Evolutionary conservation across 64 coral and sea anemone species (phyloP), one percentile per base, ranked within the genome.

Genomic region (Catalaphyllia jardinei): DNA sequence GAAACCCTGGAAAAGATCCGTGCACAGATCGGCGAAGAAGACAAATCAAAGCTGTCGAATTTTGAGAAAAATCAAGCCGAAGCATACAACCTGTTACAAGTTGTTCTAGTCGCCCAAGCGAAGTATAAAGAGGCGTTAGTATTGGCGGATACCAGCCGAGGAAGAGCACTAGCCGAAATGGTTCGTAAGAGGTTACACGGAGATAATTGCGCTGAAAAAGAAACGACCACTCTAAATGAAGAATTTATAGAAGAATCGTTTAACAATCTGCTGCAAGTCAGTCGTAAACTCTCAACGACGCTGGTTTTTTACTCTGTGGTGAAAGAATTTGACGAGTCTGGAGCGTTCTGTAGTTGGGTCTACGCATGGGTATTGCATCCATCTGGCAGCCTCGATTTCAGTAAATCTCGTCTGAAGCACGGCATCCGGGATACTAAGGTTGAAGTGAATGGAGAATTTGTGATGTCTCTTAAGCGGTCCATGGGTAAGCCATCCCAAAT

Each of bases 51-150:
- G 67, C 79, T 93, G 7, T 93, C 92, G 31, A 93, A 93, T 77
- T 93, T 89, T 83, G 92, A 93, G 24, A 93, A 93, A 38, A 93
- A 93, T 10, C 86, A 93, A 75, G 60, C 86, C 2, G 92, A 93
- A 28, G 92, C 92, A 24, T 93, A 83, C 24, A 93, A 93, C 19
- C 73, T 89, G 29, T 74, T 93, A 16, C 92, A 89, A 35, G 78
- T 93, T 62, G 15, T 93, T 8, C 88, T 93, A 13, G 71, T 89
- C 17, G 71, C 69, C 3, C 92, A 93, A 65, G 13, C 25, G 50
- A 93, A 93, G 52, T 89, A 75, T 38, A 93, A 93, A 74, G 86
- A 93, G 31, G 92, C 77, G 12, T 74, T 93, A 4, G 86, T 93
- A 20, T 74, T 93, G 3, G 88, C 86, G 18, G 92, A 93, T 79